These are phyloP conservation scores for Falco rusticolus DNA, from an alignment of 2,797 vertebrate species.

Conservation along the genomic window DNA sequence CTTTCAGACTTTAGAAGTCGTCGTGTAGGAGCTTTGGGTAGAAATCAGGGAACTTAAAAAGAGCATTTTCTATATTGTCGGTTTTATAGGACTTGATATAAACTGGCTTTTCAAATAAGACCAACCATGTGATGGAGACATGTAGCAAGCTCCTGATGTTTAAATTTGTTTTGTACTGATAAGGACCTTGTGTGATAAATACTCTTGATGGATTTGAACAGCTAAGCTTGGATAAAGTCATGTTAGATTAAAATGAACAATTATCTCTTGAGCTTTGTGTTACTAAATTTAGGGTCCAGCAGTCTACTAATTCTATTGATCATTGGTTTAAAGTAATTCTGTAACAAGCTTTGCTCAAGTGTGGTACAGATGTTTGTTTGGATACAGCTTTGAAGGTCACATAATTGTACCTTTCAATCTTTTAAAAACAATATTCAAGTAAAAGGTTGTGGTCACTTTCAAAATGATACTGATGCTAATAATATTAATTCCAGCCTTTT, in stretches of 20 bases:
- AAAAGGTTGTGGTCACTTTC: background rate
- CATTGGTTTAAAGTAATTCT: slow-evolving; percentile 66
- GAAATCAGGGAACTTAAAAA: background rate
- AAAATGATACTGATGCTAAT: background rate
- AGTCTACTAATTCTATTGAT: slow-evolving; percentile 32
- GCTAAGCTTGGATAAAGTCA: slow-evolving; percentile 69
- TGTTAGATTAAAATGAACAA: slow-evolving; percentile 58
- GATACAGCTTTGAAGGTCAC: slow-evolving; percentile 48
- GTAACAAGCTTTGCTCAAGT: slow-evolving; percentile 48
- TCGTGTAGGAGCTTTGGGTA: background rate
- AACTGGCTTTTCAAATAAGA: background rate
- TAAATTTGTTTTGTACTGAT: slow-evolving; percentile 2
- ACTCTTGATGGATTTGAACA: slow-evolving; percentile 50
- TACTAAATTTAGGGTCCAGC: slow-evolving; percentile 57
- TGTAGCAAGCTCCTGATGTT: background rate
- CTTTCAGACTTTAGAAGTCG: background rate
- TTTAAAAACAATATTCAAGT: background rate
- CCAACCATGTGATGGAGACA: background rate
- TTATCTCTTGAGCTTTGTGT: slow-evolving; percentile 27
- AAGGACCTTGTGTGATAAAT: slow-evolving; percentile 45
- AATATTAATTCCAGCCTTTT: background rate
- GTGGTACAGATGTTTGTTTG: background rate
- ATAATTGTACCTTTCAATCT: background rate
- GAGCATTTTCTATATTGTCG: background rate
- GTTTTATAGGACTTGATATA: background rate